phyloP scores from a whole-genome alignment of 1,140 invertebrate genomes.

The Trigoniulus corallinus region DNA sequence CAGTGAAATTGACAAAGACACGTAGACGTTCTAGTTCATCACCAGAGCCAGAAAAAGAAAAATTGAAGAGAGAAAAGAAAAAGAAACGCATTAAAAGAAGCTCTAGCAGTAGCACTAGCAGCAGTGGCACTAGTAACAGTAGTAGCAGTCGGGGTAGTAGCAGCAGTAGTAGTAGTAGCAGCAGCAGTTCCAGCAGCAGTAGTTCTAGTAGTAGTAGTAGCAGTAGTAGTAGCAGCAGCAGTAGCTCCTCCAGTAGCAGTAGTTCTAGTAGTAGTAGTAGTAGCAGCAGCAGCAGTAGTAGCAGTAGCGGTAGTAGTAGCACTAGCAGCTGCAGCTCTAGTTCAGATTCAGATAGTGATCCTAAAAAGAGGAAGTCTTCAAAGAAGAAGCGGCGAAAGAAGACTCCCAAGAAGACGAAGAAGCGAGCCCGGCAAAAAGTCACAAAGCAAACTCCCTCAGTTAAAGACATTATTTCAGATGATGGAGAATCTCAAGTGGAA shows the following conservation, averaged over 20 bases:
- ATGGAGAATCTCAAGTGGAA: background rate
- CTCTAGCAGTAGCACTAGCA: background rate
- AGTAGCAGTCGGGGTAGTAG: background rate
- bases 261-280: background rate
- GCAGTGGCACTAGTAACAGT: background rate
- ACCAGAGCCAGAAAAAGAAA: background rate
- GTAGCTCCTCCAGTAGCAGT: background rate
- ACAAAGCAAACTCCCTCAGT: no score
- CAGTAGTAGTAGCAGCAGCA: background rate
- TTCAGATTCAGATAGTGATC: background rate
- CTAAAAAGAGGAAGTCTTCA: background rate
- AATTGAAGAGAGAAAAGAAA: background rate
- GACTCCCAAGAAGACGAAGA: background rate
- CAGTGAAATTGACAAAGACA: no score
- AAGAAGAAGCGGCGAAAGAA: background rate
- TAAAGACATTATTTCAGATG: no score
- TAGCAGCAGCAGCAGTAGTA: background rate
- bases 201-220: background rate
- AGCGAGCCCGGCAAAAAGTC: background rate
- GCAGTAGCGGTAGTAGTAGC: background rate
- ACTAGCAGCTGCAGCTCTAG: background rate
- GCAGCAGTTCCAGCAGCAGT: background rate
- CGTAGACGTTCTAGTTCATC: background rate
- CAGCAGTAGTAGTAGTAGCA: background rate
- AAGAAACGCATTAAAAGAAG: background rate